phyloP scores from a whole-genome alignment of 2,113 vertebrate species.

The Suncus etruscus region DNA sequence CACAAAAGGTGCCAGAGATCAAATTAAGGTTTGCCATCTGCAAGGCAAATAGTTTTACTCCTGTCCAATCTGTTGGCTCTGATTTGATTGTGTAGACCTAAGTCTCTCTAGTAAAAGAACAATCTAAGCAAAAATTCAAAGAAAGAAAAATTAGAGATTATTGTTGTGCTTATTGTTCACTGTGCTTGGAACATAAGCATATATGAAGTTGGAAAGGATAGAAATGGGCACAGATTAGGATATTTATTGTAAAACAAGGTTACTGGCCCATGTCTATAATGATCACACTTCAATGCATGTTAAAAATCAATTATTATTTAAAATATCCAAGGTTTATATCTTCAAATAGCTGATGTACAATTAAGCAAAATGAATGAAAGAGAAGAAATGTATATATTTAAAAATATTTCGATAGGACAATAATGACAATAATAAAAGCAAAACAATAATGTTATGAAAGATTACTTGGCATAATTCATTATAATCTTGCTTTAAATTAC shows the following conservation, averaged over 20 bases:
- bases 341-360: background rate
- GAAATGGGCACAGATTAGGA: fast-evolving
- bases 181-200: background rate
- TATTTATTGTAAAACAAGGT: background rate
- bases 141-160: background rate
- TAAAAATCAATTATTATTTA: slow-evolving; percentile 28
- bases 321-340: slow-evolving; percentile 38
- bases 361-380: slow-evolving; percentile 10
- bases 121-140: background rate
- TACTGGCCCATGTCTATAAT: background rate
- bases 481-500: slow-evolving; percentile 11
- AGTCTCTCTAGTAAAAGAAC: background rate
- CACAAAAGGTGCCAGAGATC: no score
- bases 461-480: background rate
- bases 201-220: background rate
- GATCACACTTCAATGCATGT: background rate
- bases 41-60: no score
- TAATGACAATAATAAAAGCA: background rate
- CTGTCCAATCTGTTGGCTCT: no score
- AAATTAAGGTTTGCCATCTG: no score
- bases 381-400: background rate
- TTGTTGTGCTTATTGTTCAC: background rate
- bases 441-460: background rate
- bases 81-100: background rate
- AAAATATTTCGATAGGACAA: background rate